Base-by-base conservation (phyloP, 2,113 vertebrate species). In the Polypterus senegalus region DNA sequence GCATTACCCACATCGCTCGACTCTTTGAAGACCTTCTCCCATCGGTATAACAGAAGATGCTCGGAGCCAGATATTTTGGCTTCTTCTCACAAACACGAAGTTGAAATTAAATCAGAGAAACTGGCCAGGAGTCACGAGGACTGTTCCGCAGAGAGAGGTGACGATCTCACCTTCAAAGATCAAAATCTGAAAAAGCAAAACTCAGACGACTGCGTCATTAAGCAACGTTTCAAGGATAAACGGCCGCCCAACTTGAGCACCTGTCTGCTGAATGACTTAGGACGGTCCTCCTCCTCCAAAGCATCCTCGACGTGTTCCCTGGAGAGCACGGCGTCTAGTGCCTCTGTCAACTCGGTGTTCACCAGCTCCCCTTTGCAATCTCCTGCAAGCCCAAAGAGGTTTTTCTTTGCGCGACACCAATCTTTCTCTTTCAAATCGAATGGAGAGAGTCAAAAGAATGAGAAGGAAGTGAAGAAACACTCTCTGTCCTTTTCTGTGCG, bases 81-180 rank as follows among this genome's bases (percentile, higher is more conserved):
- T 63, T 78, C 77, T 3, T 70, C 52, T 27, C 66, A 69, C 11
- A 4, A 3, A 61, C 75, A 70, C 2, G 71, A 76, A 4, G 49
- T 61, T 3, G 65, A 59, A 4, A 75, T 76, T 1, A 62, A 66
- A 11, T 73, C 63, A 43, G 71, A 81, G 47, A 80, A 81, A 54
- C 81, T 93, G 52, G 85, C 89, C 3, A 85, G 84, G 66, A 97
- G 94, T 48, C 87, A 94, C 1, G 92, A 91, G 1, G 82, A 83
- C 76, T 89, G 89, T 75, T 77, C 84, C 0, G 0, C 70, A 67
- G 57, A 73, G 58, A 70, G 72, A 47, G 64, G 5, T 45, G 69
- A 70, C 3, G 66, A 71, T 11, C 61, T 68, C 6, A 54, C 54
- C 6, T 76, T 81, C n/a, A 71, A 73, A 1, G 63, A 69, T 2